phyloP scores from a whole-genome alignment of 2,113 vertebrate genomes.

The Cyphomyrus plagiostoma region DNA sequence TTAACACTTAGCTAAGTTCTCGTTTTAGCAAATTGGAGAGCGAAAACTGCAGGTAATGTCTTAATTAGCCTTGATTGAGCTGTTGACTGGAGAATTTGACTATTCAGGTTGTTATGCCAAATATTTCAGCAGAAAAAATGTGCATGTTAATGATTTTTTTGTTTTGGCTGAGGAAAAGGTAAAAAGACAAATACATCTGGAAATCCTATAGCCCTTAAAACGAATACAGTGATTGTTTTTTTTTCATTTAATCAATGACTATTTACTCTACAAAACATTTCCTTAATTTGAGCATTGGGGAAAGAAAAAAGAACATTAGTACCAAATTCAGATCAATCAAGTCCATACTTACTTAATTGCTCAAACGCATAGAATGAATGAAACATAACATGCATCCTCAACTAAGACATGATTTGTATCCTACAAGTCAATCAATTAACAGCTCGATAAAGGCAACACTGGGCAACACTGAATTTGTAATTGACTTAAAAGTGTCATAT shows the following conservation, averaged over 20 bases:
- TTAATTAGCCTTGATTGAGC: constrained; percentile 3
- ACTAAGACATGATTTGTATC: background rate
- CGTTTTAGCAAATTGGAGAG: background rate
- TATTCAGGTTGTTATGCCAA: background rate
- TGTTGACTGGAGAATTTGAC: background rate
- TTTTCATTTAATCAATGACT: background rate
- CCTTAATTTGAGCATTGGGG: background rate
- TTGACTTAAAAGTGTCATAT: too few relatives aligned
- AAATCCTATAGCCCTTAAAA: background rate
- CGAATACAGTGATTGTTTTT: background rate
- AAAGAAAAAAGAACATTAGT: background rate
- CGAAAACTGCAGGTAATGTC: background rate
- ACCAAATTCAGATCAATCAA: background rate
- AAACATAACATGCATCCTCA: background rate
- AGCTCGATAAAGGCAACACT: background rate
- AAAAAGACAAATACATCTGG: background rate
- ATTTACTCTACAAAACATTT: background rate
- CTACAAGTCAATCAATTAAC: background rate
- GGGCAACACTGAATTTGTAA: too few relatives aligned
- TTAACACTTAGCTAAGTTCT: background rate
- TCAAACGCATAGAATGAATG: background rate
- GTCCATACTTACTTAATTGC: background rate
- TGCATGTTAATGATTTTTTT: background rate
- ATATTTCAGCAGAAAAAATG: background rate
- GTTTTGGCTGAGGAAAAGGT: background rate